Base-by-base conservation (phyloP, 2,888 invertebrate species). In the Sarcophaga caerulescens region DNA sequence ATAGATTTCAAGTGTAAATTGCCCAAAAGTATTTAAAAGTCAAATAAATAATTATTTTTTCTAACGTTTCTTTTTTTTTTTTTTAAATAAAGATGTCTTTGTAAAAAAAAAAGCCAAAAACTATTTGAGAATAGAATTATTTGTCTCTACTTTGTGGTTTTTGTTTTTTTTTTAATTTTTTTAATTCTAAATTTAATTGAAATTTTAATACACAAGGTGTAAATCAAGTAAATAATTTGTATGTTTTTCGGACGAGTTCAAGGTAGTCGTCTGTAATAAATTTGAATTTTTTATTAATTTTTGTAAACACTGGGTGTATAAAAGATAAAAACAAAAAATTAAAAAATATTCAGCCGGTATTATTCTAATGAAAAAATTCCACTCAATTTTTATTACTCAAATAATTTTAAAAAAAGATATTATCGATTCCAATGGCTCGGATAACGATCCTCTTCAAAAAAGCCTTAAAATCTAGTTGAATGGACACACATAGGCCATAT, bases 181-280 rank as follows among this genome's bases (percentile, higher is more conserved):
- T 25, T 44, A 10, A 23, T 76, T 70, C 25, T 25, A 25, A 65
- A 57, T 66, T 52, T 66, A 19, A 1, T 65, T 23, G 14, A 59
- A 35, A 23, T 52, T 62, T 45, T 66, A 52, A 35, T 35, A 35
- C 0, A 17, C 23, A 45, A 59, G 45, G 17, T 60, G 70, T 68
- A 52, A 44, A 73, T 19, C 25, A 25, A 45, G 59, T 45, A 45
- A 35, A 35, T 10, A 44, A 10, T 63, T n/a, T n/a, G 17, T 21
- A 45, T 23, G 12, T 47, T 81, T n/a, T 35, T 11, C 21, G 6
- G 70, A 75, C 23, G 84, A 81, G 81, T 81, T 84, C 86, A 86
- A 86, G 86, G 84, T 66, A 75, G 81, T 84, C 84, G 77, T 77
- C 74, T 86, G 77, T 81, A 77, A 77, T 76, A 76, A 81, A n/a